Percentiles rank a stretch among this genome's conserved stretches.
phyloP scores from a whole-genome alignment of 2,113 vertebrate species.

The Cyphotilapia sp. region DNA sequence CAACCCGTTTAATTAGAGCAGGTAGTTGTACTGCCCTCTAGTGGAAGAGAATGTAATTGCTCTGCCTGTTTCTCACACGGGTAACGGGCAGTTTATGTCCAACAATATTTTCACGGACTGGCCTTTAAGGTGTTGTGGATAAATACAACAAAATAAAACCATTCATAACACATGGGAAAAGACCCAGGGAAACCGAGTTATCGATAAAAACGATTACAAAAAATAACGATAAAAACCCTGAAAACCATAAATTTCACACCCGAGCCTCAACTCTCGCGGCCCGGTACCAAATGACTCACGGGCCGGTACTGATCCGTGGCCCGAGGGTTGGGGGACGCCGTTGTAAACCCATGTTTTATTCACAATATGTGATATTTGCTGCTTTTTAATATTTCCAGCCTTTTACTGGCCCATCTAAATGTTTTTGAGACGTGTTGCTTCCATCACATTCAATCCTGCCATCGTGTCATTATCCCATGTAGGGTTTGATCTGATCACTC shows the following conservation, averaged over 20 bases:
- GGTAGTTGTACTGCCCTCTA: neutral
- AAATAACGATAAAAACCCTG: neutral
- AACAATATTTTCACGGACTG: neutral
- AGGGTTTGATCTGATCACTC: conserved; percentile 79
- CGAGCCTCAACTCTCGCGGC: neutral
- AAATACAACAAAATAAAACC: neutral
- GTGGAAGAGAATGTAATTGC: neutral
- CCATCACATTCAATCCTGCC: neutral
- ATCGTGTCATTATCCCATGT: neutral
- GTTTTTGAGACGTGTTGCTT: neutral
- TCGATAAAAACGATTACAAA: neutral
- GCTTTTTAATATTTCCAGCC: neutral
- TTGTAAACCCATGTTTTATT: neutral
- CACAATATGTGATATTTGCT: neutral
- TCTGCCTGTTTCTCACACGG: neutral
- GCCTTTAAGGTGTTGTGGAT: neutral
- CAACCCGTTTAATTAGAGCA: neutral
- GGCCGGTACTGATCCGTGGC: neutral
- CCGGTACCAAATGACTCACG: neutral
- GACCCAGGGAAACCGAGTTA: neutral
- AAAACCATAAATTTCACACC: neutral
- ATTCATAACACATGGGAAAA: neutral
- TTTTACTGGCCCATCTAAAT: neutral
- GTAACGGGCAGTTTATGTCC: fast-evolving
- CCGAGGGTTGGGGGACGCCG: fast-evolving